Conservation (phyloP, 64 coral and sea anemone genomes). For the Hydrozoanthus tunicans region DNA sequence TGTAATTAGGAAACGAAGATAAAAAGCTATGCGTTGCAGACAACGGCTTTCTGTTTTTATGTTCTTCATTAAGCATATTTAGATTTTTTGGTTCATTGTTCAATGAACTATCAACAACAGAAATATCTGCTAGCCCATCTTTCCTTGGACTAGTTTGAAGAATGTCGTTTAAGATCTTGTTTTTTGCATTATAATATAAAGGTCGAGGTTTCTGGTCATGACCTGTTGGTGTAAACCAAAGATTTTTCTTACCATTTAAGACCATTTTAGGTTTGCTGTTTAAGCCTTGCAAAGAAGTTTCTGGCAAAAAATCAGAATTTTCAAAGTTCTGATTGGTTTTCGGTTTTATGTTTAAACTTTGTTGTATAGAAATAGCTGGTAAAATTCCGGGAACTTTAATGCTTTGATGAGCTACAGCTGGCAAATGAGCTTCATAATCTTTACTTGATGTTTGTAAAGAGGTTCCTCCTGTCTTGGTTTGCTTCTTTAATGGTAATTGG, state of each 20-base stretch:
- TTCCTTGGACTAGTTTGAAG: not conserved
- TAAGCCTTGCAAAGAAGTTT: not conserved
- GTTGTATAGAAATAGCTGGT: not conserved
- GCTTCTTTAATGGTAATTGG: not conserved
- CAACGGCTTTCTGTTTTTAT: not conserved
- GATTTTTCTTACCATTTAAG: not conserved
- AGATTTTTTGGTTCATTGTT: not conserved
- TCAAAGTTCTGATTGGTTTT: not conserved
- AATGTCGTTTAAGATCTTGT: not conserved
- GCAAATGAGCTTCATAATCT: not conserved
- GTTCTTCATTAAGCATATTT: not conserved
- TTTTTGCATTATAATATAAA: constrained; percentile 2
- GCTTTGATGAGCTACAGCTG: not conserved
- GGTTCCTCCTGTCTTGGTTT: not conserved
- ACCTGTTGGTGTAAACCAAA: not conserved
- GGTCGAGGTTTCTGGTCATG: not conserved
- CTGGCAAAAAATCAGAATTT: not conserved
- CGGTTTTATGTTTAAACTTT: not conserved
- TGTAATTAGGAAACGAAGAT: constrained; percentile 8
- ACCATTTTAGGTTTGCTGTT: not conserved
- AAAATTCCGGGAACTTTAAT: not conserved
- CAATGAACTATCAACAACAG: not conserved
- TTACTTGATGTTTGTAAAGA: not conserved
- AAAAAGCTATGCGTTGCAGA: constrained; percentile 5
- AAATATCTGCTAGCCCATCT: not conserved